Base-by-base conservation (phyloP, 2,797 vertebrate species). In the Loriculus beryllinus region DNA sequence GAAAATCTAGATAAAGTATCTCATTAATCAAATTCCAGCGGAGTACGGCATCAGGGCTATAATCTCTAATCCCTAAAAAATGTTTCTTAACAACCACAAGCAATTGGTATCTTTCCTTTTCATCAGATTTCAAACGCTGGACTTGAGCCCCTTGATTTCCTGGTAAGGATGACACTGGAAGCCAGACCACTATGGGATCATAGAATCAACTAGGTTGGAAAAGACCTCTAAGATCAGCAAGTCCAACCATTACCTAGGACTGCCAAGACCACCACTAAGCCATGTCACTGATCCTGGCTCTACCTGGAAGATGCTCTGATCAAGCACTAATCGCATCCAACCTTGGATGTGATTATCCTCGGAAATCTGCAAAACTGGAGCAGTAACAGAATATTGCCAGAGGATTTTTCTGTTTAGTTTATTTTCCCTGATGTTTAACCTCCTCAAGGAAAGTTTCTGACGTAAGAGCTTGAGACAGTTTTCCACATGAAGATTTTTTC, bases 391-490 rank as follows among this genome's bases (percentile, higher is more conserved):
- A n/a, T 18, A 62, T 2, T 26, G 65, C 86, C 57, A 33, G 26
- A 33, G 77, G 39, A 90, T 52, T 52, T 71, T 78, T 68, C 51
- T 84, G 65, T 71, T 92, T 68, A 19, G 59, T 72, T 85, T 14
- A 29, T 79, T 82, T 71, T 77, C 64, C 68, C 70, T 93, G 86
- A 79, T 37, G 60, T 47, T 69, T 64, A 54, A 63, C 10, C 42
- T 81, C 72, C 86, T 86, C 21, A 15, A 49, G 54, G 65, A 87
- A 91, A 43, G 43, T 49, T 96, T 88, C 59, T 93, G 65, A 88
- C 56, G 25, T 47, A n/a, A 90, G 21, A 42, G 43, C 33, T 72
- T 48, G 40, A n/a, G 65, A 80, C 52, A 82, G 54, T 71, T 86
- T 71, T 48, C 74, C 33, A 47, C 67, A 31, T 54, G 21, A 42